A percentile compares a stretch with the other conserved stretches of the same genome.
Conservation (phyloP, 2,797 vertebrate genomes). For the Centropyge bicolor region DNA sequence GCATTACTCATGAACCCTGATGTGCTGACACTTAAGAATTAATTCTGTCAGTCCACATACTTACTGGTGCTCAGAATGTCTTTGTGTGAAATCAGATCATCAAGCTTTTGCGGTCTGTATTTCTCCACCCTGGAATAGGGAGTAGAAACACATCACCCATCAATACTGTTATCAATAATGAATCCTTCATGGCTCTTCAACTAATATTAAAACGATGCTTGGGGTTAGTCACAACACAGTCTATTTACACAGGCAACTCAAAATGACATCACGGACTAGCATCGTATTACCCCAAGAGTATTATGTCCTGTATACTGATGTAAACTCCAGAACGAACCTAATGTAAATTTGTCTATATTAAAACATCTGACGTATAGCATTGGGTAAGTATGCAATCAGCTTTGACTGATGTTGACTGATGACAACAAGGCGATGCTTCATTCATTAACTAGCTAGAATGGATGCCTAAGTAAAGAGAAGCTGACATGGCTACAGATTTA, state of each 20-base stretch:
- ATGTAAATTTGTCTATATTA: neutral
- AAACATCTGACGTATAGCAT: rapidly evolving
- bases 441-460: no score
- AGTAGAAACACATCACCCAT: conserved; percentile 20
- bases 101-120: conserved; percentile 93
- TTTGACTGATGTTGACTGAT: rapidly evolving
- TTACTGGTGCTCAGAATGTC: conserved; percentile 96
- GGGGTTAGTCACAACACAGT: neutral
- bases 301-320: rapidly evolving
- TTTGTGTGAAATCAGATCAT: conserved; percentile 94
- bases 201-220: neutral
- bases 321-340: neutral
- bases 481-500: rapidly evolving
- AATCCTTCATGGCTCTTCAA: neutral
- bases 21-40: neutral
- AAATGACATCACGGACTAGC: neutral
- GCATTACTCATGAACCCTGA: neutral
- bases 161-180: neutral
- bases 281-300: neutral
- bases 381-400: rapidly evolving
- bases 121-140: conserved; percentile 92
- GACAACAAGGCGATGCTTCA: neutral
- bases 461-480: neutral
- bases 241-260: neutral
- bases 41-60: conserved; percentile 52